Evolutionary conservation across 2,888 invertebrate genomes (phyloP).

Genomic region (Muschampia plurimacula): DNA sequence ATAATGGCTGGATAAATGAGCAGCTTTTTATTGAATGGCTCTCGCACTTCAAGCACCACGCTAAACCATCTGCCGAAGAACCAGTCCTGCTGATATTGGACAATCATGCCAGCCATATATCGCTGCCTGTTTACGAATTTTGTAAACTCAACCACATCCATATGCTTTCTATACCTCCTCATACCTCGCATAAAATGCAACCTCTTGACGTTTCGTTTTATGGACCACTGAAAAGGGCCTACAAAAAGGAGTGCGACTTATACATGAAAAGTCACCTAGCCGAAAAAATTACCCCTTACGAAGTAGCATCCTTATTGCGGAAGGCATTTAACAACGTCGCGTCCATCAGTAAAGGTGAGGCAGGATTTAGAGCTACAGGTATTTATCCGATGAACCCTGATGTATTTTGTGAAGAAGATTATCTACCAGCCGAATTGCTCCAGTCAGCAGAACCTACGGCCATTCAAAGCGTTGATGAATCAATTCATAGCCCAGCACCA

Average conservation of each 20-base stretch:
- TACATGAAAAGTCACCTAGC: conserved; percentile 47
- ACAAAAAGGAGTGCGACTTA: conserved; percentile 48
- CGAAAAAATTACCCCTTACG: conserved; percentile 47
- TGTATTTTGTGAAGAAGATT: conserved; percentile 44
- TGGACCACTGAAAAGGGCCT: conserved; percentile 47
- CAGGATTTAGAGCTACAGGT: conserved; percentile 43
- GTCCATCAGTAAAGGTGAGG: conserved; percentile 42
- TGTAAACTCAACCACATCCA: conserved; percentile 47
- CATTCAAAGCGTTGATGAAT: no score
- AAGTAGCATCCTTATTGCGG: conserved; percentile 47
- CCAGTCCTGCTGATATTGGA: conserved; percentile 49
- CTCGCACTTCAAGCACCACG: conserved; percentile 50
- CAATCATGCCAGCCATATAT: conserved; percentile 47
- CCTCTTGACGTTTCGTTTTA: conserved; percentile 48
- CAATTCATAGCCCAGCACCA: not conserved
- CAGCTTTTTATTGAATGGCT: conserved; percentile 49
- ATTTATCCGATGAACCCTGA: conserved; percentile 43
- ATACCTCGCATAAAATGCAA: conserved; percentile 47
- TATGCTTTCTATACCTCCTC: conserved; percentile 51
- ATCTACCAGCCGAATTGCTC: conserved; percentile 20
- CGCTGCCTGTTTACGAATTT: conserved; percentile 48
- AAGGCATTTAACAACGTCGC: conserved; percentile 47
- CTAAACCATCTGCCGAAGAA: conserved; percentile 53
- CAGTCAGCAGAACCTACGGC: no score
- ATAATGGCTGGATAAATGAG: conserved; percentile 55